A percentile compares a stretch with the other conserved stretches of the same genome.
These are phyloP conservation scores for Ophion costatus DNA, from an alignment of 2,888 invertebrate genomes.

Conservation along the genomic window DNA sequence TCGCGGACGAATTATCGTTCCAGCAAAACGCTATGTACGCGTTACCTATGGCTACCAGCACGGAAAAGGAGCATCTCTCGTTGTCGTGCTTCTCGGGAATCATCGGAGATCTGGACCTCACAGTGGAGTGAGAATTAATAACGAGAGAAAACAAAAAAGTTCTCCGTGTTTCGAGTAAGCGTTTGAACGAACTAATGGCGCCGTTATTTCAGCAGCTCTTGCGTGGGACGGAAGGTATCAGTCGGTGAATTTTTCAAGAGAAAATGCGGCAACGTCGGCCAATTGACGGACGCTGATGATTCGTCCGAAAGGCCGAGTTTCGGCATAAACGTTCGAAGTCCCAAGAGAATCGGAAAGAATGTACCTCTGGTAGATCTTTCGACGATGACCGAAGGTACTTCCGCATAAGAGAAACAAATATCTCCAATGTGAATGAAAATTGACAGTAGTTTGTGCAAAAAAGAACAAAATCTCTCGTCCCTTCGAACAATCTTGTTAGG, in stretches of 20 bases:
- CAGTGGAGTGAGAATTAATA: constrained; percentile 72
- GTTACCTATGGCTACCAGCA: constrained; percentile 66
- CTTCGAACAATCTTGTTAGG: too few relatives aligned
- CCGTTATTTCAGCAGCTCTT: constrained; percentile 71
- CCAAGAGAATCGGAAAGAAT: constrained; percentile 70
- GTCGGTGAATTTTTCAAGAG: constrained; percentile 84
- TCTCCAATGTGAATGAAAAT: not conserved
- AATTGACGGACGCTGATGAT: constrained; percentile 69
- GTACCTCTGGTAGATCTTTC: constrained; percentile 76
- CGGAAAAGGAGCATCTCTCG: constrained; percentile 76
- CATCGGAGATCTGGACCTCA: constrained; percentile 78
- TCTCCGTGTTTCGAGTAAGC: not conserved
- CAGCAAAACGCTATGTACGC: constrained; percentile 75
- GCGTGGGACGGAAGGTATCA: constrained; percentile 79
- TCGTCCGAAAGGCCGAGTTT: constrained; percentile 74
- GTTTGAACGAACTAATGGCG: not conserved
- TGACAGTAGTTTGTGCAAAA: not conserved
- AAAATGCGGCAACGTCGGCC: constrained; percentile 82
- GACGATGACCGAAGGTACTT: constrained; percentile 74
- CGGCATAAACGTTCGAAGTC: constrained; percentile 74
- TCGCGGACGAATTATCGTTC: constrained; percentile 83
- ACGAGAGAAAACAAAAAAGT: not conserved
- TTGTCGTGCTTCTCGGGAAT: constrained; percentile 80
- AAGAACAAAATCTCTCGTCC: too few relatives aligned
- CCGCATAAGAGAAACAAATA: not conserved